phyloP scores from a whole-genome alignment of 2,888 invertebrate genomes.

The Polydrusus cervinus region DNA sequence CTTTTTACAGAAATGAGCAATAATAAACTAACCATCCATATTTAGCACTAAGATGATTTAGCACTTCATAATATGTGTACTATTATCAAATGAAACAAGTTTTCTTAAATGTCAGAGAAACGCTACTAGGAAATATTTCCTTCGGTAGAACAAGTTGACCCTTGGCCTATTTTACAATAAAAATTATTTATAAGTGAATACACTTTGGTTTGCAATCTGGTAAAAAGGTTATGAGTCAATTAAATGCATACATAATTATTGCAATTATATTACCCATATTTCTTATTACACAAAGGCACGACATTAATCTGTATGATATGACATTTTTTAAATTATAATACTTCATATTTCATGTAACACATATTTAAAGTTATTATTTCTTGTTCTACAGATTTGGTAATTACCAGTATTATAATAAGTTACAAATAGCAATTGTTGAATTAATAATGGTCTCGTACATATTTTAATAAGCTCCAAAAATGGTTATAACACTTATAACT shows the following conservation, averaged over 20 bases:
- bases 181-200: constrained; percentile 13
- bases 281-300: constrained; percentile 7
- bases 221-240: constrained; percentile 13
- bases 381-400: not conserved
- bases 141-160: not conserved
- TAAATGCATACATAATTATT: constrained; percentile 7
- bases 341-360: not conserved
- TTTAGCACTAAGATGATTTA: constrained; percentile 1
- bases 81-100: not conserved
- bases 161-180: constrained; percentile 8
- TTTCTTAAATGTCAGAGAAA: not conserved
- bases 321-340: constrained; percentile 2
- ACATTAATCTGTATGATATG: constrained; percentile 5
- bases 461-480: not conserved
- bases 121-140: not conserved
- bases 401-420: constrained; percentile 4
- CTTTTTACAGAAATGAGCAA: no score
- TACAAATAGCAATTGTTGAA: not conserved
- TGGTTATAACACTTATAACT: not conserved
- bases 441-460: not conserved
- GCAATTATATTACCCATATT: constrained; percentile 1
- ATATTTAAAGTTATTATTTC: not conserved
- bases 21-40: not conserved
- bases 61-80: not conserved
- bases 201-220: not conserved